phyloP scores from a whole-genome alignment of 1,140 invertebrate species.

The Hyles euphorbiae region DNA sequence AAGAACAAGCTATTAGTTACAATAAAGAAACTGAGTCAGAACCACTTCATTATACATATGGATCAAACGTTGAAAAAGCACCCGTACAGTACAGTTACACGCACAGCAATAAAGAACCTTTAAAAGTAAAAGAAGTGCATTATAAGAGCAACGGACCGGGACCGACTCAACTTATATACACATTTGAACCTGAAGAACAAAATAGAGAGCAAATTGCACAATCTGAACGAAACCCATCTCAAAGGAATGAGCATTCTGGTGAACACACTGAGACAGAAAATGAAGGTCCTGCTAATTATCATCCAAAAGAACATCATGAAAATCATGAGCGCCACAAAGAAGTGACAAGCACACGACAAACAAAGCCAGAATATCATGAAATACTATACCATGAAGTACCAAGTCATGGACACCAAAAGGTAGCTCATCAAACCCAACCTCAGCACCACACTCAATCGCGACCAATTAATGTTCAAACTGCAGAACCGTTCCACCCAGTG shows the following conservation, averaged over 20 bases:
- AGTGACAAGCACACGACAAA: slow-evolving; percentile 6
- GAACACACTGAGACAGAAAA: slow-evolving; percentile 19
- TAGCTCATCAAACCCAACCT: background rate
- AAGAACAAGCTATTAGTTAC: slow-evolving; percentile 52
- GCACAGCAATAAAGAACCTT: slow-evolving; percentile 34
- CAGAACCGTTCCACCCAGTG: slow-evolving; percentile 24
- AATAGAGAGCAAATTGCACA: slow-evolving; percentile 25
- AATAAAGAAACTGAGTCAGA: slow-evolving; percentile 55
- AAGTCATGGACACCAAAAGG: slow-evolving; percentile 3
- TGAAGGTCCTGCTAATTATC: slow-evolving; percentile 12
- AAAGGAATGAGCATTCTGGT: slow-evolving; percentile 21
- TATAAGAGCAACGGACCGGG: slow-evolving; percentile 32
- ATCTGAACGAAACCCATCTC: slow-evolving; percentile 11
- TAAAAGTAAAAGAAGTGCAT: slow-evolving; percentile 31
- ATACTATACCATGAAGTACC: no score
- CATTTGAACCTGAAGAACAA: slow-evolving; percentile 42
- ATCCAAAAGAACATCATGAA: slow-evolving; percentile 17
- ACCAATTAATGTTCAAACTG: slow-evolving; percentile 4
- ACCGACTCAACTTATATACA: slow-evolving; percentile 49
- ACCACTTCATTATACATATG: slow-evolving; percentile 48
- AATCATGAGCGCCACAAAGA: slow-evolving; percentile 12
- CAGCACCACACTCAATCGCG: slow-evolving; percentile 1
- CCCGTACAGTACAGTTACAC: slow-evolving; percentile 26
- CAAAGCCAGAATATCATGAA: slow-evolving; percentile 16
- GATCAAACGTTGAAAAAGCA: slow-evolving; percentile 34